Evolutionary conservation across 2,797 vertebrate species (phyloP).

Genomic region (Diceros bicornis): DNA sequence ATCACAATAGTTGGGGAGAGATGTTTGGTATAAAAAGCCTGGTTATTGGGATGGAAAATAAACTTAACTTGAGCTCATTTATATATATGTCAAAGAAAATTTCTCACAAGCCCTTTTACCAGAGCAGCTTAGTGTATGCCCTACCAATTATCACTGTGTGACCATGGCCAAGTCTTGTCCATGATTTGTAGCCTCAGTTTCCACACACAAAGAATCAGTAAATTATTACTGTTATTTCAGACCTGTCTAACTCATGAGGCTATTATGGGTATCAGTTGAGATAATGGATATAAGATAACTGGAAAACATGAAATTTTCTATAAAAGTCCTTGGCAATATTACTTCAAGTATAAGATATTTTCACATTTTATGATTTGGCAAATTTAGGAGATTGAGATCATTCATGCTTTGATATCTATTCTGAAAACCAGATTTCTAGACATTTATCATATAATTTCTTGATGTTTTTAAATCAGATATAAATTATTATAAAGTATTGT

Average conservation of each 20-base stretch:
- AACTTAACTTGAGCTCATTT: constrained; percentile 16
- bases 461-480: background rate
- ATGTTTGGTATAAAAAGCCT: background rate
- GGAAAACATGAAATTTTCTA: constrained; percentile 1
- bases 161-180: background rate
- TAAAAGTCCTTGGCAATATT: constrained; percentile 24
- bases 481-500: constrained; percentile 4
- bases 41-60: background rate
- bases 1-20: background rate
- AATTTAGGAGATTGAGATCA: background rate
- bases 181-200: background rate
- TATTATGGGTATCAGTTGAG: background rate
- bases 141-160: background rate
- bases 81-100: background rate
- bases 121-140: background rate
- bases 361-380: constrained; percentile 10
- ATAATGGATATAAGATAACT: background rate
- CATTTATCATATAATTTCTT: constrained; percentile 3
- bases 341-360: constrained; percentile 34
- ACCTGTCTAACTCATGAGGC: background rate
- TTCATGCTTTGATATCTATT: constrained; percentile 18
- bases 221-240: background rate
- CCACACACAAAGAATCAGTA: background rate
- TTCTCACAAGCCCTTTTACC: background rate
- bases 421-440: background rate